Evolutionary conservation across 1,140 invertebrate species (phyloP).

Genomic region (Anoplolepis gracilipes): DNA sequence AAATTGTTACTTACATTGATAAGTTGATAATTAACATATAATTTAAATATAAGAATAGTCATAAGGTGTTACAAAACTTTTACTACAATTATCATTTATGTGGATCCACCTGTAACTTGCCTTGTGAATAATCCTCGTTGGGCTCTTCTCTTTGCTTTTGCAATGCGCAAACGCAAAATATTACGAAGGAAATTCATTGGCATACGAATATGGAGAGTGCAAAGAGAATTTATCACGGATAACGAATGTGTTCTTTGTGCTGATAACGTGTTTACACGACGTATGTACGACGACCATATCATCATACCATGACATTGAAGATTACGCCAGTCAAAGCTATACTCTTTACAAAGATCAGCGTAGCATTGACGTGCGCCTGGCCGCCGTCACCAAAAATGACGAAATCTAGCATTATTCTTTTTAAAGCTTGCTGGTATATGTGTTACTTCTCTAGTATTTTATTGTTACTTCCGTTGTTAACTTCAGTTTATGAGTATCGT

Average conservation of each 20-base stretch:
- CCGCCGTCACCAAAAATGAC: slow-evolving; percentile 10
- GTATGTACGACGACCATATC: neutral
- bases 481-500: slow-evolving; percentile 15
- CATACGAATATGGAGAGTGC: neutral
- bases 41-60: neutral
- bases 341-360: slow-evolving; percentile 14
- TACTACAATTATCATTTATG: neutral
- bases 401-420: neutral
- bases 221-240: neutral
- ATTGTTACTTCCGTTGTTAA: slow-evolving; percentile 28
- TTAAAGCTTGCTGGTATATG: neutral
- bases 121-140: neutral
- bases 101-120: neutral
- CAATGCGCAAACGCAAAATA: neutral
- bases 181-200: neutral
- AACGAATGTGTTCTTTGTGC: neutral
- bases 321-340: slow-evolving; percentile 26
- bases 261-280: neutral
- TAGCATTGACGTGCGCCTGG: slow-evolving; percentile 18
- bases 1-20: neutral
- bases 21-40: neutral
- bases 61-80: neutral
- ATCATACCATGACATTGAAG: neutral
- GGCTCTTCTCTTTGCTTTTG: neutral
- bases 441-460: slow-evolving; percentile 24